Percentiles rank a stretch among this genome's conserved stretches.
Conservation (phyloP, 2,888 invertebrate genomes). For the Conistra vaccinii region DNA sequence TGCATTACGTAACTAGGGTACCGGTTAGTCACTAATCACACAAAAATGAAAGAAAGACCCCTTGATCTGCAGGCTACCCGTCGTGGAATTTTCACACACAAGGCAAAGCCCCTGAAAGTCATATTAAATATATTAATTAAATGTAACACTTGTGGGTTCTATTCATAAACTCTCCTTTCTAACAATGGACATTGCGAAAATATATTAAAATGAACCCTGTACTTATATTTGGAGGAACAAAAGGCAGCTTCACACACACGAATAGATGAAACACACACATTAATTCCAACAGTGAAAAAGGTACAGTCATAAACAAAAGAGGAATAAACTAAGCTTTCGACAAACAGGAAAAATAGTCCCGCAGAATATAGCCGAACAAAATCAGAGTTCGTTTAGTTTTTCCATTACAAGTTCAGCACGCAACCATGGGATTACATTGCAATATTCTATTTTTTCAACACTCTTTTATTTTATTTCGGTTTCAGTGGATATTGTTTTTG, state of each 20-base stretch:
- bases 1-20: no score
- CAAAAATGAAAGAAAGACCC: no score
- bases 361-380: slow-evolving; percentile 59
- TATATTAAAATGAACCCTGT: slow-evolving; percentile 46
- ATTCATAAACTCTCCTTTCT: slow-evolving; percentile 36
- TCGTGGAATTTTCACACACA: slow-evolving; percentile 9
- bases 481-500: slow-evolving; percentile 45
- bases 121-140: slow-evolving; percentile 48
- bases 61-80: background rate
- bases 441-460: slow-evolving; percentile 62
- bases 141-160: slow-evolving; percentile 45
- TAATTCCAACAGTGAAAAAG: slow-evolving; percentile 36
- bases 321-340: slow-evolving; percentile 55
- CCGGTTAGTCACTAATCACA: no score
- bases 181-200: slow-evolving; percentile 50
- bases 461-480: slow-evolving; percentile 39
- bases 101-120: slow-evolving; percentile 2
- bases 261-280: slow-evolving; percentile 31
- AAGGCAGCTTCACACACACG: slow-evolving; percentile 21
- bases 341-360: slow-evolving; percentile 62
- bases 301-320: slow-evolving; percentile 58
- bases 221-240: slow-evolving; percentile 45
- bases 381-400: slow-evolving; percentile 73
- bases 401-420: slow-evolving; percentile 79
- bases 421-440: slow-evolving; percentile 75